Evolutionary conservation across 2,113 vertebrate genomes (phyloP).

Genomic region (Pimephales promelas): DNA sequence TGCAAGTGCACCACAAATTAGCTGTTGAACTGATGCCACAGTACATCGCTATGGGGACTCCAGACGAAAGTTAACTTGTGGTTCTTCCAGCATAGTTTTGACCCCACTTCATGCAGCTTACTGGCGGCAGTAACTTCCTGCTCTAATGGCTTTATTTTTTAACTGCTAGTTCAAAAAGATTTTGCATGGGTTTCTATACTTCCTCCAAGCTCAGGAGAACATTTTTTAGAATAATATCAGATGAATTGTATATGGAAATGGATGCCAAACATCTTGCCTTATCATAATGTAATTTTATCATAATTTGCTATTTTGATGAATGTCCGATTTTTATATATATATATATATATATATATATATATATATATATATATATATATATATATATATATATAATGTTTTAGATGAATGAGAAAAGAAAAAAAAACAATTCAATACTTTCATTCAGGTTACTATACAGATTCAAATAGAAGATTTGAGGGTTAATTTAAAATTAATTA

Average conservation of each 20-base stretch:
- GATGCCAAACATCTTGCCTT: neutral
- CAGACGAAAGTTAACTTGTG: conserved; percentile 10
- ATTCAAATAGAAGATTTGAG: neutral
- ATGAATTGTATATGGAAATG: neutral
- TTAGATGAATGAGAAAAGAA: neutral
- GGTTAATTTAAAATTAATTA: too few species aligned
- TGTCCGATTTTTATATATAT: too few species aligned
- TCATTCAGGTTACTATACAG: neutral
- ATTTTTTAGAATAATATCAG: neutral
- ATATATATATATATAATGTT: too few species aligned
- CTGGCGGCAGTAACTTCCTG: conserved; percentile 61
- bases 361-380: too few species aligned
- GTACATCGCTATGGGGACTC: conserved; percentile 46
- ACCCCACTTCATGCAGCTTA: conserved; percentile 49
- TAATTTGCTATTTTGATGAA: neutral
- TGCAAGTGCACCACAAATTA: conserved; percentile 53
- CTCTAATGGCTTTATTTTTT: conserved; percentile 59
- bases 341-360: too few species aligned
- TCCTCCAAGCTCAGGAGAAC: neutral
- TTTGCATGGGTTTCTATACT: conserved; percentile 8
- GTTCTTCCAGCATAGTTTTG: conserved; percentile 24
- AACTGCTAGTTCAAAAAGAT: conserved; percentile 53
- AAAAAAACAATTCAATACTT: too few species aligned
- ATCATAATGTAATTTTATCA: neutral
- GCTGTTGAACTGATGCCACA: conserved; percentile 48